These are phyloP conservation scores for Hetaerina americana DNA, from an alignment of 1,140 invertebrate genomes.

Conservation along the genomic window DNA sequence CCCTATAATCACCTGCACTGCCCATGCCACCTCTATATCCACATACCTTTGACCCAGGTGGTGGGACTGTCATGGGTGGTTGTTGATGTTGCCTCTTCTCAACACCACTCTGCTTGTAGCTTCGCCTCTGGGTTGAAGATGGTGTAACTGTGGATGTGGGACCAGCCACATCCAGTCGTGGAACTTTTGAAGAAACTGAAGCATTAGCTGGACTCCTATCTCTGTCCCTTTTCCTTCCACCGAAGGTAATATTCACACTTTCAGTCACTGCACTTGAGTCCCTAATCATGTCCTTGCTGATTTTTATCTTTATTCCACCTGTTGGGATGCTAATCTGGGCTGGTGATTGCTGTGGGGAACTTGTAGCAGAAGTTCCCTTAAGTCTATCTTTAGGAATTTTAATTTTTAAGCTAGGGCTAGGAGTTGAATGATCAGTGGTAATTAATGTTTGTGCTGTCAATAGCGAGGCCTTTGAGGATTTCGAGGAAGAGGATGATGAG, in stretches of 20 bases:
- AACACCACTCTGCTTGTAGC: constrained; percentile 13
- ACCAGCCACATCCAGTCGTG: constrained; percentile 5
- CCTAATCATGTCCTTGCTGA: constrained; percentile 16
- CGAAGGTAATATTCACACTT: constrained; percentile 10
- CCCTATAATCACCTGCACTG: constrained; percentile 9
- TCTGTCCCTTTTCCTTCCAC: constrained; percentile 16
- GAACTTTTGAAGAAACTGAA: constrained; percentile 13
- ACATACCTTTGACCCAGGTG: constrained; percentile 7
- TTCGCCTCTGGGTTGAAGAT: neutral
- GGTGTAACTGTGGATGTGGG: constrained; percentile 3
- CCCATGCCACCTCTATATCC: constrained; percentile 6
- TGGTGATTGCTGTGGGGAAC: constrained; percentile 18
- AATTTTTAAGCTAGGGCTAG: constrained; percentile 36
- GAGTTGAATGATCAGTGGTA: constrained; percentile 20
- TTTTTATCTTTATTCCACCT: constrained; percentile 21
- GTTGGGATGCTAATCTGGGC: constrained; percentile 17
- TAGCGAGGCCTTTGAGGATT: constrained; percentile 15
- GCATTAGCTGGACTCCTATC: constrained; percentile 12
- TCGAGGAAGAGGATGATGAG: constrained; percentile 19
- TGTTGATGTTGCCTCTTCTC: constrained; percentile 6
- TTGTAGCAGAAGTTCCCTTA: constrained; percentile 26
- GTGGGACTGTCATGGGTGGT: constrained; percentile 7
- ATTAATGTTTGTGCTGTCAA: constrained; percentile 15
- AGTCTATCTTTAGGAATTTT: constrained; percentile 48
- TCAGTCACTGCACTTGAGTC: constrained; percentile 12